Conservation (phyloP, 1,140 invertebrate genomes). For the Euborellia annulipes region DNA sequence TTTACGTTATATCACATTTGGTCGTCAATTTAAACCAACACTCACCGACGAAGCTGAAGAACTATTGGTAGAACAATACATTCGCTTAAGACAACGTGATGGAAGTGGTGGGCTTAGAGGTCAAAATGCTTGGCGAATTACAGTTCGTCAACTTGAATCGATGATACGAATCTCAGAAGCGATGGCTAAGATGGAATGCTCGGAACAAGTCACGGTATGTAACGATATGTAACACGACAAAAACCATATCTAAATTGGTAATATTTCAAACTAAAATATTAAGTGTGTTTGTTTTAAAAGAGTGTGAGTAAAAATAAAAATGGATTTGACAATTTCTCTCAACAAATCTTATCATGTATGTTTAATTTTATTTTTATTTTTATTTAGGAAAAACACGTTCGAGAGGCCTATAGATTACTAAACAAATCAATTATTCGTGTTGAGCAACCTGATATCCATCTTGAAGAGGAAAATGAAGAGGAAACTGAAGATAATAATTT, state of each 20-base stretch:
- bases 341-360: background rate
- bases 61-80: constrained; percentile 80
- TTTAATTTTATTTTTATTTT: constrained; percentile 15
- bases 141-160: constrained; percentile 97
- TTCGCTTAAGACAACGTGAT: constrained; percentile 69
- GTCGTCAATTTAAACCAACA: constrained; percentile 89
- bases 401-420: constrained; percentile 85
- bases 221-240: background rate
- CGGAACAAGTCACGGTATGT: constrained; percentile 51
- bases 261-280: background rate
- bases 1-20: constrained; percentile 88
- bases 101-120: constrained; percentile 44
- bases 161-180: constrained; percentile 93
- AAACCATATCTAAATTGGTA: background rate
- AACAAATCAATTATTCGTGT: constrained; percentile 97
- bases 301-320: constrained; percentile 1
- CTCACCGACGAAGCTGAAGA: constrained; percentile 70
- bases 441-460: constrained; percentile 91
- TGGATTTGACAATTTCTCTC: background rate
- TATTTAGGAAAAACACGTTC: constrained; percentile 68
- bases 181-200: constrained; percentile 90
- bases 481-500: constrained; percentile 20
- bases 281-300: background rate
- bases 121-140: constrained; percentile 84
- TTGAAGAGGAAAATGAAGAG: constrained; percentile 57